These are phyloP conservation scores for Tethya wilhelma DNA, from an alignment of 37 sponge, comb jelly and placozoan genomes.

Conservation along the genomic window DNA sequence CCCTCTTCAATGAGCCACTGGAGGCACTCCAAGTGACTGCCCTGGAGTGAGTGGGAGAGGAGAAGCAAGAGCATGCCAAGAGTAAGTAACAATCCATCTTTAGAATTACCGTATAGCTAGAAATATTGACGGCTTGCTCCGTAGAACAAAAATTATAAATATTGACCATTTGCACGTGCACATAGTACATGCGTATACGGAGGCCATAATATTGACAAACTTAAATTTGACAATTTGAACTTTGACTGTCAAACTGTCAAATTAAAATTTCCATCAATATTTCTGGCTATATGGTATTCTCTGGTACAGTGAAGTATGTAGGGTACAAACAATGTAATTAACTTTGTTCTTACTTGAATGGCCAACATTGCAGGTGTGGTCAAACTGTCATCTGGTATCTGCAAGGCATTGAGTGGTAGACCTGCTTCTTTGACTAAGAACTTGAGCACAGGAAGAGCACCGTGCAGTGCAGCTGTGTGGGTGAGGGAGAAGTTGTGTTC, in stretches of 20 bases:
- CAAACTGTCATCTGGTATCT: constrained; percentile 54
- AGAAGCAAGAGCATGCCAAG: too few relatives aligned
- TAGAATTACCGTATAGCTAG: too few relatives aligned
- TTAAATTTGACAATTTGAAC: too few relatives aligned
- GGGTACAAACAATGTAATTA: neutral
- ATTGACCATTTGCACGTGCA: neutral
- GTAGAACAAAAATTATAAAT: neutral
- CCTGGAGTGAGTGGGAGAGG: too few relatives aligned
- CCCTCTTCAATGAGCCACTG: constrained; percentile 77
- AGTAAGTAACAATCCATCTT: too few relatives aligned
- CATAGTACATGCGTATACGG: too few relatives aligned
- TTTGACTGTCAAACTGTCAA: too few relatives aligned
- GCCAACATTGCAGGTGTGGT: constrained; percentile 77
- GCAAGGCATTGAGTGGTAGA: constrained; percentile 38
- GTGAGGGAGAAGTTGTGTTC: constrained; percentile 55
- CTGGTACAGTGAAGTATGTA: too few relatives aligned
- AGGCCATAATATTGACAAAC: too few relatives aligned
- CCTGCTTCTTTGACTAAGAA: constrained; percentile 41
- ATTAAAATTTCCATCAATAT: too few relatives aligned
- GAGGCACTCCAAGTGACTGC: constrained; percentile 77
- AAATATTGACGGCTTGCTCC: too few relatives aligned
- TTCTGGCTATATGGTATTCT: too few relatives aligned
- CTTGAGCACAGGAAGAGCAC: constrained; percentile 41
- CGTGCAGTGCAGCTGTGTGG: constrained; percentile 70
- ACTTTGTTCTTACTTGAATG: constrained; percentile 54